Evolutionary conservation across 2,797 vertebrate genomes (phyloP).

Genomic region (Rhincodon typus): DNA sequence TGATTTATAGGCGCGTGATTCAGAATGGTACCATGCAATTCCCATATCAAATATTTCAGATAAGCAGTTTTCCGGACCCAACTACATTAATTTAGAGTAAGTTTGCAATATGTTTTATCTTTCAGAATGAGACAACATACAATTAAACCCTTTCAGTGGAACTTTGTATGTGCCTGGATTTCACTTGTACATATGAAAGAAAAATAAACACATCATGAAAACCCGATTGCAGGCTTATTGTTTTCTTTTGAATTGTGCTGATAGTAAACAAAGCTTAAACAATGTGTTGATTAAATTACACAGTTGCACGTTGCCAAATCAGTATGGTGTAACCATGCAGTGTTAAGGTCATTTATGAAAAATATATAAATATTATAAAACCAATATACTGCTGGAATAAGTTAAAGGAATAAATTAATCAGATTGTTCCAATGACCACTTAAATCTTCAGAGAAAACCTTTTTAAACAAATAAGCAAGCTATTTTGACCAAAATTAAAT

Average conservation of each 20-base stretch:
- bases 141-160: constrained; percentile 2
- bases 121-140: not conserved
- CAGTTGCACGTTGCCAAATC: not conserved
- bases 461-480: not conserved
- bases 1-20: not conserved
- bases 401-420: not conserved
- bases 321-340: not conserved
- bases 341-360: not conserved
- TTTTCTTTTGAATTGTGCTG: constrained; percentile 29
- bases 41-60: not conserved
- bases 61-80: not conserved
- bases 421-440: not conserved
- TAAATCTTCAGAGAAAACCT: not conserved
- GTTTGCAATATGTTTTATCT: not conserved
- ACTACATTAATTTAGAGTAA: not conserved
- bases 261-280: not conserved
- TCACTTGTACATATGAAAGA: constrained; percentile 29
- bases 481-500: not conserved
- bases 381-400: not conserved
- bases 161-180: constrained; percentile 18
- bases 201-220: constrained; percentile 35
- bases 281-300: not conserved
- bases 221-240: not conserved
- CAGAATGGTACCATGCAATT: not conserved
- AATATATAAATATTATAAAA: not conserved